Conservation (phyloP, 1,140 invertebrate species). For the Caenorhabditis brenneri region DNA sequence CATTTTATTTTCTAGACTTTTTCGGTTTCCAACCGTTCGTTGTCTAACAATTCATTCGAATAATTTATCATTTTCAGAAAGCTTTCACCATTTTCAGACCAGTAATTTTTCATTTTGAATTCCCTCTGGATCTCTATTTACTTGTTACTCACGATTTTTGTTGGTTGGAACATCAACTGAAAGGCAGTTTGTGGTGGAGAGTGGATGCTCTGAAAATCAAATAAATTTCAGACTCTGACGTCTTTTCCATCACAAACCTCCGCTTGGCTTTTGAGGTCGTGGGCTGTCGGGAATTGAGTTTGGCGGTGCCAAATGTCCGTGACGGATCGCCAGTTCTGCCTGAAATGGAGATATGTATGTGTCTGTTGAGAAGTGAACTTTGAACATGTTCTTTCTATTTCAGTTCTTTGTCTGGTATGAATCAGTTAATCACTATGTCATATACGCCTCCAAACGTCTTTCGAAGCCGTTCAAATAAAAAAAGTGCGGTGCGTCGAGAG, state of each 20-base stretch:
- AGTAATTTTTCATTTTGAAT: background rate
- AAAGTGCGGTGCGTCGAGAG: background rate
- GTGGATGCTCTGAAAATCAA: conserved; percentile 29
- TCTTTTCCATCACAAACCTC: background rate
- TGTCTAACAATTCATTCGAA: no score
- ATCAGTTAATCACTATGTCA: background rate
- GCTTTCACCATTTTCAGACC: no score
- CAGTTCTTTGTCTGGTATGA: background rate
- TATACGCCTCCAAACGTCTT: background rate
- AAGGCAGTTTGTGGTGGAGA: conserved; percentile 4
- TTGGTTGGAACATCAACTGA: conserved; percentile 29
- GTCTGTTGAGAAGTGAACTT: background rate
- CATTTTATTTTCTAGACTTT: no score
- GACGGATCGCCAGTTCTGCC: conserved; percentile 35
- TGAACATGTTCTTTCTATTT: background rate
- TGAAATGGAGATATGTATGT: background rate
- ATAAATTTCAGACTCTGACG: background rate
- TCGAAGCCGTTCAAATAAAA: background rate
- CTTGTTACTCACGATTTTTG: background rate
- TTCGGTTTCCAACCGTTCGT: no score
- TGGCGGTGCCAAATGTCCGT: conserved; percentile 43
- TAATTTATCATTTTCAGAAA: no score
- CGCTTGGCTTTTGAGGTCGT: conserved; percentile 40
- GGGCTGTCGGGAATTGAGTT: conserved; percentile 44
- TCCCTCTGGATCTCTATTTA: background rate